Percentiles rank a stretch among this genome's conserved stretches.
Evolutionary conservation across 1,140 invertebrate species (phyloP).

Genomic region (Chrysopa pallens): DNA sequence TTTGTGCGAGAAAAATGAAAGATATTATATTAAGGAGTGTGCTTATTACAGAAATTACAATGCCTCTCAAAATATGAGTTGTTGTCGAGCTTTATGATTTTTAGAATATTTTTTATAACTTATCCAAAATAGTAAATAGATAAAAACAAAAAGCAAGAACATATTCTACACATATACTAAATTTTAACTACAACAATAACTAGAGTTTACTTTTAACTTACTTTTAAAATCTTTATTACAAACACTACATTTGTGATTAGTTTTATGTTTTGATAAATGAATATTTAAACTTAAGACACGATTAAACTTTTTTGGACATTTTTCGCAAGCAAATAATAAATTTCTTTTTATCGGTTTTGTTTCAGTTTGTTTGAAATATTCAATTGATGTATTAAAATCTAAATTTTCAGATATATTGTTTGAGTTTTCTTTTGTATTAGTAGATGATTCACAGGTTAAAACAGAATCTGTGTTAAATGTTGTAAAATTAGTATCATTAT

Average conservation of each 20-base stretch:
- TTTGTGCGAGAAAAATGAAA: no score
- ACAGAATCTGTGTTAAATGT: not conserved
- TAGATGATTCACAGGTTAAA: not conserved
- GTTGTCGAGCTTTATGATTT: no score
- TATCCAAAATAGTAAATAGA: no score
- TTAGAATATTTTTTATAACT: no score
- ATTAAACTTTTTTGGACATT: slow-evolving; percentile 12
- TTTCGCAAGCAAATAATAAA: slow-evolving; percentile 6
- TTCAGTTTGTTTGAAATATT: no score
- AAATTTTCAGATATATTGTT: not conserved
- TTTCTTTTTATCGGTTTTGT: not conserved
- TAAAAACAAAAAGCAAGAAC: no score
- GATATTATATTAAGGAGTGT: no score
- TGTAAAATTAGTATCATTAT: no score
- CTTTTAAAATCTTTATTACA: slow-evolving; percentile 11
- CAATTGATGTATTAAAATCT: no score
- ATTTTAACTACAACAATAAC: not conserved
- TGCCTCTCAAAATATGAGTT: no score
- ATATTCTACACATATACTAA: no score
- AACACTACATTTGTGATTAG: slow-evolving; percentile 10
- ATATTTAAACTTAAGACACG: slow-evolving; percentile 7
- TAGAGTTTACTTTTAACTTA: slow-evolving; percentile 4
- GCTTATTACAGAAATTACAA: no score
- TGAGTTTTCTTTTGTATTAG: not conserved
- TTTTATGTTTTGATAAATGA: slow-evolving; percentile 14